Conservation (phyloP, 2,888 invertebrate genomes). For the Phyto melanocephala region DNA sequence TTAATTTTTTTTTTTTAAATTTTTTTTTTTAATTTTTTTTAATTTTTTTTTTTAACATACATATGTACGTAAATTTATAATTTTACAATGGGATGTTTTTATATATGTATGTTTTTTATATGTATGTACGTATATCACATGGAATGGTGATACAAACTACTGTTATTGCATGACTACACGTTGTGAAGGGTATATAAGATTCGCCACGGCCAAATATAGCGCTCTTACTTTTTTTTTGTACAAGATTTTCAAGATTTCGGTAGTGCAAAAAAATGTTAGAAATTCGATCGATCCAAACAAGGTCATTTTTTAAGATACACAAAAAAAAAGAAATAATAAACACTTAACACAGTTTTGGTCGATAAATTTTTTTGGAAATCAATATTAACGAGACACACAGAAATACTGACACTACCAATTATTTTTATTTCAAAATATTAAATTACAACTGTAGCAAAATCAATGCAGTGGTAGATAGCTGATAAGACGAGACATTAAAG, state of each 20-base stretch:
- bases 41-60: too few relatives aligned
- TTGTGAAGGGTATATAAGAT: too few relatives aligned
- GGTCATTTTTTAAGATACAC: slow-evolving; percentile 23
- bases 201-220: too few relatives aligned
- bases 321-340: neutral
- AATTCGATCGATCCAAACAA: slow-evolving; percentile 44
- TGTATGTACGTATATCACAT: too few relatives aligned
- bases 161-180: too few relatives aligned
- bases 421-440: slow-evolving; percentile 21
- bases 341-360: slow-evolving; percentile 39
- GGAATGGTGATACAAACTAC: too few relatives aligned
- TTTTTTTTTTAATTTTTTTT: too few relatives aligned
- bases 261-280: slow-evolving; percentile 10
- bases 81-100: too few relatives aligned
- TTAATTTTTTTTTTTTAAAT: too few relatives aligned
- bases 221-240: neutral
- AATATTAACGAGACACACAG: slow-evolving; percentile 37
- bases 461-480: neutral
- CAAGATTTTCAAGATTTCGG: slow-evolving; percentile 6
- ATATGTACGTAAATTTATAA: too few relatives aligned
- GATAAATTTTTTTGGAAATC: slow-evolving; percentile 44
- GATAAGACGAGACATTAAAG: neutral
- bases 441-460: slow-evolving; percentile 21
- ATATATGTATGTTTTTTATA: too few relatives aligned
- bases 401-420: slow-evolving; percentile 8